These are phyloP conservation scores for Mico argentatus DNA, from an alignment of 2,797 vertebrate genomes.

Conservation along the genomic window DNA sequence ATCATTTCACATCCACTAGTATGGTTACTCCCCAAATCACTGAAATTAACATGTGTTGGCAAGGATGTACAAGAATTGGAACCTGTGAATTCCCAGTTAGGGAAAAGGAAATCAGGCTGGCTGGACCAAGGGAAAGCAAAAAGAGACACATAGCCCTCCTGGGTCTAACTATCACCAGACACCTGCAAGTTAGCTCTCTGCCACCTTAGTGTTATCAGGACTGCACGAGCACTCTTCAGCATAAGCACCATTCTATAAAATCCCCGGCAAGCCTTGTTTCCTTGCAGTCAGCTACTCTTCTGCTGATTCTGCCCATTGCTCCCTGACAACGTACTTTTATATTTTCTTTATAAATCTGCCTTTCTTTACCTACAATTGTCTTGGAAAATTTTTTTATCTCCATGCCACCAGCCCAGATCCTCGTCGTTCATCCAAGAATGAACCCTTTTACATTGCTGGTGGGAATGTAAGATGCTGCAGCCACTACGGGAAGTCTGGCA, in stretches of 20 bases:
- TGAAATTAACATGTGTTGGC: not conserved
- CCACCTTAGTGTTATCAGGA: not conserved
- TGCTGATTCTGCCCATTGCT: not conserved
- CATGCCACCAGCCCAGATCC: not conserved
- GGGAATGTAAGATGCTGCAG: not conserved
- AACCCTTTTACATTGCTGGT: not conserved
- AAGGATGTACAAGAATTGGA: not conserved
- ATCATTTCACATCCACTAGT: not conserved
- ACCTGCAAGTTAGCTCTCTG: not conserved
- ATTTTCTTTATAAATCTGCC: not conserved
- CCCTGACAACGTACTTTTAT: too few species aligned
- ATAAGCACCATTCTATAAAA: not conserved
- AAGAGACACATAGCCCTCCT: not conserved
- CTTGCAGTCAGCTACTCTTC: not conserved
- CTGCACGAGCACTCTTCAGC: too few species aligned
- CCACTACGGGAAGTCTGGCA: not conserved
- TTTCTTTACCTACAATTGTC: not conserved
- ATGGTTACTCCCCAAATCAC: not conserved
- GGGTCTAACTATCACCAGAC: not conserved
- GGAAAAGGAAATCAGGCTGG: not conserved
- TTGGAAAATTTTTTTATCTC: not conserved
- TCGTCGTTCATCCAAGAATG: not conserved
- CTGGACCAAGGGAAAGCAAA: not conserved
- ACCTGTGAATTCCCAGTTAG: not conserved
- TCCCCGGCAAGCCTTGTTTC: not conserved